Conservation (phyloP, 2,888 invertebrate genomes). For the Malthinus seriepunctatus region DNA sequence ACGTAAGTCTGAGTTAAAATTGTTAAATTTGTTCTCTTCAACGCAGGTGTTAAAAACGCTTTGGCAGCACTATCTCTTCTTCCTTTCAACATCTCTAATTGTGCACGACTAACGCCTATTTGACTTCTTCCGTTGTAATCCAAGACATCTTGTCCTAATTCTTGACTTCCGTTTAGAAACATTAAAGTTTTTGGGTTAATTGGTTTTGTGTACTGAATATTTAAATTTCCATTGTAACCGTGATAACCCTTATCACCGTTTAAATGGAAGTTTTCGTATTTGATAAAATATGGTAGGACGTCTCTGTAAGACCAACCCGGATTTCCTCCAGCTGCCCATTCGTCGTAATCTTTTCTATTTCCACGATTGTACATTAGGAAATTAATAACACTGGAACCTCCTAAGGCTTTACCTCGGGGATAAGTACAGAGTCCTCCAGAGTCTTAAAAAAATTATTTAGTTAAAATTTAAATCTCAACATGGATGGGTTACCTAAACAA, state of each 20-base stretch:
- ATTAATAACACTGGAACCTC: slow-evolving; percentile 4
- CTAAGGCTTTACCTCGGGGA: slow-evolving; percentile 1
- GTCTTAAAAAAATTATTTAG: too few species aligned
- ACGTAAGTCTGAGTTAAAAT: slow-evolving; percentile 71
- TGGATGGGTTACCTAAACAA: slow-evolving; percentile 7
- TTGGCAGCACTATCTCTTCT: slow-evolving; percentile 74
- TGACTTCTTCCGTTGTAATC: slow-evolving; percentile 70
- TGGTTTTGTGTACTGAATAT: slow-evolving; percentile 66
- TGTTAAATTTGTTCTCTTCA: slow-evolving; percentile 66
- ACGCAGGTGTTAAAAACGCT: slow-evolving; percentile 72
- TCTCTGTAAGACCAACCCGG: neutral
- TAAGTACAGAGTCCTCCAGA: neutral
- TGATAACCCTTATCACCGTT: slow-evolving; percentile 63
- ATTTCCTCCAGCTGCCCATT: neutral
- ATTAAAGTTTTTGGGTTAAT: slow-evolving; percentile 61
- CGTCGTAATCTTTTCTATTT: neutral
- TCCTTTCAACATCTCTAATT: slow-evolving; percentile 67
- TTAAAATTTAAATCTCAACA: neutral
- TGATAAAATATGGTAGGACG: neutral
- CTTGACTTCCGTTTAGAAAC: slow-evolving; percentile 67
- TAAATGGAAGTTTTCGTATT: too few species aligned
- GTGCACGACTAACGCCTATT: slow-evolving; percentile 68
- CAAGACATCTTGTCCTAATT: slow-evolving; percentile 67
- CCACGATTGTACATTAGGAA: neutral
- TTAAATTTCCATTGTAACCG: slow-evolving; percentile 65